A percentile compares a stretch with the other conserved stretches of the same genome.
phyloP scores from a whole-genome alignment of 2,797 vertebrate genomes.

The Rhyacichthys aspro region DNA sequence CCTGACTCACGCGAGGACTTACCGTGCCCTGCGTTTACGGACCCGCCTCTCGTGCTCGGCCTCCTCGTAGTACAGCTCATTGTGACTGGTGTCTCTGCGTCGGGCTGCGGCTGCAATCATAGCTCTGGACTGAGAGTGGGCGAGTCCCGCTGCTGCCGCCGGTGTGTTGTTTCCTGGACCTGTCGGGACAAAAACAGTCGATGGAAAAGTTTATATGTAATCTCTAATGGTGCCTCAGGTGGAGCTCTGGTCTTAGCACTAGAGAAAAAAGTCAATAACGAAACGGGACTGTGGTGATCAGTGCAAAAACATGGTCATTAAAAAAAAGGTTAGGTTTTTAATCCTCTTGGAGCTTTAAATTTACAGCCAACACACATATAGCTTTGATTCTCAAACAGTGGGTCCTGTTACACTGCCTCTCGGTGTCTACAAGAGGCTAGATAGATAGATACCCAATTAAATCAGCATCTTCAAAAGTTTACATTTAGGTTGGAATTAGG shows the following conservation, averaged over 20 bases:
- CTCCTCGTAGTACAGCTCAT: conserved; percentile 96
- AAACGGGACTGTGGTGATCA: neutral
- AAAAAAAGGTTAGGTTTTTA: too few relatives aligned
- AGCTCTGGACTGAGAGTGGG: conserved; percentile 87
- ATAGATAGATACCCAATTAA: conserved; percentile 43
- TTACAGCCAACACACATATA: conserved; percentile 3
- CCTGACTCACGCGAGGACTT: conserved; percentile 16
- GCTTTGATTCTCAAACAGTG: conserved; percentile 51
- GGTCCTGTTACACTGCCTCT: conserved; percentile 23
- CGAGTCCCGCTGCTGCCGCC: conserved; percentile 72
- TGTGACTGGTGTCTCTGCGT: conserved; percentile 91
- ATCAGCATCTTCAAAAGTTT: conserved; percentile 58
- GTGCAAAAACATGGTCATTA: too few relatives aligned
- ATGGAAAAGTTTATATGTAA: neutral
- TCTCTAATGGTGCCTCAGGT: neutral
- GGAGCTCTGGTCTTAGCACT: neutral
- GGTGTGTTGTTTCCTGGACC: conserved; percentile 84
- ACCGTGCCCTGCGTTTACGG: conserved; percentile 90
- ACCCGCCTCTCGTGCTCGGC: conserved; percentile 92
- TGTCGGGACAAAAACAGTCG: conserved; percentile 8
- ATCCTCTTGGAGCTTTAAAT: conserved; percentile 7
- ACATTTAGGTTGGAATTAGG: conserved; percentile 31
- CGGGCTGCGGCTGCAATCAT: conserved; percentile 91
- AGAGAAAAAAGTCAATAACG: neutral
- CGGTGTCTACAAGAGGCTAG: conserved; percentile 34